These are phyloP conservation scores for Drosophila birchii DNA, from an alignment of 2,888 invertebrate species.

Conservation along the genomic window DNA sequence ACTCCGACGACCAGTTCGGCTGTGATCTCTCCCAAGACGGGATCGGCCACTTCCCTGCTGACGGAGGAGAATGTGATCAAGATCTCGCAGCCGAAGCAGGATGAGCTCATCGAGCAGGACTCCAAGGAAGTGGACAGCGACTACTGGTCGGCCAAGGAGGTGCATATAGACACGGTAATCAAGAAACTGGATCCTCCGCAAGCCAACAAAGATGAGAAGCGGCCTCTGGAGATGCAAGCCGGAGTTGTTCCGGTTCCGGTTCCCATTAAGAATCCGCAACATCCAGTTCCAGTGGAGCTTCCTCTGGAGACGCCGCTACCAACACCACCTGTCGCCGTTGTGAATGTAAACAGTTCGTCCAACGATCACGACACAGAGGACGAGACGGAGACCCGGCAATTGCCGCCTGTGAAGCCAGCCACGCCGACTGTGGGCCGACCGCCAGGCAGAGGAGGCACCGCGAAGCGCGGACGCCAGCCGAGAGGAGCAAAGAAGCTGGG, in stretches of 20 bases:
- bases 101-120: slow-evolving; percentile 85
- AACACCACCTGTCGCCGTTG: slow-evolving; percentile 32
- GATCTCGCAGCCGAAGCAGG: slow-evolving; percentile 80
- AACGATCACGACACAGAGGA: slow-evolving; percentile 84
- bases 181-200: slow-evolving; percentile 88
- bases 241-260: slow-evolving; percentile 1
- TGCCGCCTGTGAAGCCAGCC: slow-evolving; percentile 35
- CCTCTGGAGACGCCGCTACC: slow-evolving; percentile 14
- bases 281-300: slow-evolving; percentile 24
- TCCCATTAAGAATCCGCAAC: slow-evolving; percentile 15
- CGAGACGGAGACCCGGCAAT: slow-evolving; percentile 78
- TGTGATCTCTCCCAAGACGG: slow-evolving; percentile 61
- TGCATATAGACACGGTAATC: slow-evolving; percentile 92
- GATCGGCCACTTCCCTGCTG: slow-evolving; percentile 61
- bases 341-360: slow-evolving; percentile 22
- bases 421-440: slow-evolving; percentile 69
- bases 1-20: slow-evolving; percentile 54
- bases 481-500: slow-evolving; percentile 81
- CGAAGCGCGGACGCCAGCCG: slow-evolving; percentile 80
- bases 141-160: slow-evolving; percentile 92
- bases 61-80: slow-evolving; percentile 83
- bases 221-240: slow-evolving; percentile 32
- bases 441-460: slow-evolving; percentile 71
- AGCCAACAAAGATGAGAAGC: slow-evolving; percentile 21
- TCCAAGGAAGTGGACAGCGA: slow-evolving; percentile 89